These are phyloP conservation scores for Ascidia mentula DNA, from an alignment of 23 tunicate species.

Conservation along the genomic window DNA sequence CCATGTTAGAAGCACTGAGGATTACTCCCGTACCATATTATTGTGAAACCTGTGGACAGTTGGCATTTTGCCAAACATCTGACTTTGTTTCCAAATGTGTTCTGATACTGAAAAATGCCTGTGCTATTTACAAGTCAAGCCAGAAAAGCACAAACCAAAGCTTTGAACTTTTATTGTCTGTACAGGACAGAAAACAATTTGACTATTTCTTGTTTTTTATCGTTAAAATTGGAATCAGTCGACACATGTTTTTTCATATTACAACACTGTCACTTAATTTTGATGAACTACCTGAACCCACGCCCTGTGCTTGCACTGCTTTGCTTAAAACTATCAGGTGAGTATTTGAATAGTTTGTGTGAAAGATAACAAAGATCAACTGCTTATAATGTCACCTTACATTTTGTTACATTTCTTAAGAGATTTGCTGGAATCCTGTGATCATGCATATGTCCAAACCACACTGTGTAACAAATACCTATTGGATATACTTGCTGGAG, in stretches of 20 bases:
- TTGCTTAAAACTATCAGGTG: background rate
- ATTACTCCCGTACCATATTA: background rate
- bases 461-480: background rate
- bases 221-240: background rate
- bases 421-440: background rate
- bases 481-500: background rate
- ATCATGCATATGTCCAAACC: background rate
- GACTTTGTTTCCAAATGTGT: background rate
- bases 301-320: background rate
- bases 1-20: background rate
- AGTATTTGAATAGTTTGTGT: background rate
- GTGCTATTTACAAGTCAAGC: background rate
- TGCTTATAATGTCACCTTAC: no score
- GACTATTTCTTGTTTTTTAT: constrained; percentile 1
- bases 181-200: background rate
- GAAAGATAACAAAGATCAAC: no score
- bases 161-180: background rate
- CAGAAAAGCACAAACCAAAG: background rate
- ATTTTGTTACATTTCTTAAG: background rate
- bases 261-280: background rate
- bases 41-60: background rate
- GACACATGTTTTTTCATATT: background rate
- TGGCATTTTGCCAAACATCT: background rate
- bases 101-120: background rate
- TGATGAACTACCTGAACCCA: background rate